phyloP scores from a whole-genome alignment of 2,113 vertebrate species.

The Paratilapia polleni region DNA sequence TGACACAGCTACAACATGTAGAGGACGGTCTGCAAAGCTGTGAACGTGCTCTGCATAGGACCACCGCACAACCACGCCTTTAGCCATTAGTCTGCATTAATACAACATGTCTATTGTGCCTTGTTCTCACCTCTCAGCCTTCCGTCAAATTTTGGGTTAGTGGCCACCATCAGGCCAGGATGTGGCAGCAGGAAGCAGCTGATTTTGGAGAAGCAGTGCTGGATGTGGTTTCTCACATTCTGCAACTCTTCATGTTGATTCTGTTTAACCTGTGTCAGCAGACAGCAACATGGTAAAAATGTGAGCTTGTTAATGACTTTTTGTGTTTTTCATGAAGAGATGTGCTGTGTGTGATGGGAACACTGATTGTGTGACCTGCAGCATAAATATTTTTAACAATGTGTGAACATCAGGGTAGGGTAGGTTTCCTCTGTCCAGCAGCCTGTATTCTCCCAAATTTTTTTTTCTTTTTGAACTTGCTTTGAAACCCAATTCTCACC shows the following conservation, averaged over 20 bases:
- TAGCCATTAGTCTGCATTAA: not conserved
- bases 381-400: not conserved
- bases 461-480: not conserved
- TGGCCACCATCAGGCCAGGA: slow-evolving; percentile 91
- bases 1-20: not conserved
- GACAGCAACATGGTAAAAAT: not conserved
- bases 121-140: slow-evolving; percentile 76
- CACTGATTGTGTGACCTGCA: not conserved
- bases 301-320: not conserved
- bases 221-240: slow-evolving; percentile 91
- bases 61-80: not conserved
- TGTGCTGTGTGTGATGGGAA: not conserved
- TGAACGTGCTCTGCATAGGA: fast-evolving
- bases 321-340: not conserved
- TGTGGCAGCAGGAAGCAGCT: slow-evolving; percentile 91
- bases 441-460: fast-evolving
- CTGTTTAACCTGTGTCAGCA: slow-evolving; percentile 83
- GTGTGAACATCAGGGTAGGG: not conserved
- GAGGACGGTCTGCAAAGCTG: not conserved
- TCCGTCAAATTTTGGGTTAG: slow-evolving; percentile 89
- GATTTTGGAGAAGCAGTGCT: slow-evolving; percentile 89
- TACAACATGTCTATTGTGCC: too few species aligned
- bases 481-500: slow-evolving; percentile 67
- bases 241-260: slow-evolving; percentile 93
- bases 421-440: not conserved